A percentile compares a stretch with the other conserved stretches of the same genome.
Conservation (phyloP, 2,888 invertebrate genomes). For the Alentia gelatinosa region DNA sequence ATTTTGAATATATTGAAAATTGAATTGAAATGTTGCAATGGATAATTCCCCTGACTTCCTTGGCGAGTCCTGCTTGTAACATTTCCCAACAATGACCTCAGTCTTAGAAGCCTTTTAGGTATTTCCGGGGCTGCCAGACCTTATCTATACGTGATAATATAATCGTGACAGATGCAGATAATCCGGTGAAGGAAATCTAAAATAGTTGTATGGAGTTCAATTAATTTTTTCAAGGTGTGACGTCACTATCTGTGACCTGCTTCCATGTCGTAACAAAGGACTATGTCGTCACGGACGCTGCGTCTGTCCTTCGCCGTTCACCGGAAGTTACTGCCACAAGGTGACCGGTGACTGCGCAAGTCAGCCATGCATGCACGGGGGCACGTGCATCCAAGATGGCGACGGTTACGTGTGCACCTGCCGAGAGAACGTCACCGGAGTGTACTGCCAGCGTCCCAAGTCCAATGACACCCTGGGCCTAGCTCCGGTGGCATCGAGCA, state of each 20-base stretch:
- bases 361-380: neutral
- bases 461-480: neutral
- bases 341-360: neutral
- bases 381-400: conserved; percentile 31
- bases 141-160: no score
- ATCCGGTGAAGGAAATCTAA: no score
- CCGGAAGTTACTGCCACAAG: conserved; percentile 9
- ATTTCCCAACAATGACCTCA: no score
- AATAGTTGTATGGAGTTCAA: no score
- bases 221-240: neutral
- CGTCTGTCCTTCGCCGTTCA: neutral
- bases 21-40: no score
- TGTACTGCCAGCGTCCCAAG: neutral
- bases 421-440: neutral
- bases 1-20: no score
- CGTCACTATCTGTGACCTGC: neutral
- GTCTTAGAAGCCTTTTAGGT: no score
- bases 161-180: no score
- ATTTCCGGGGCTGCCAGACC: no score
- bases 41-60: no score
- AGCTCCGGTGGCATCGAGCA: neutral
- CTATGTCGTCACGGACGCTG: neutral
- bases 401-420: neutral
- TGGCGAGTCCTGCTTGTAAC: no score
- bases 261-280: neutral